Evolutionary conservation across 2,113 vertebrate genomes (phyloP).

Genomic region (Tachycineta bicolor): DNA sequence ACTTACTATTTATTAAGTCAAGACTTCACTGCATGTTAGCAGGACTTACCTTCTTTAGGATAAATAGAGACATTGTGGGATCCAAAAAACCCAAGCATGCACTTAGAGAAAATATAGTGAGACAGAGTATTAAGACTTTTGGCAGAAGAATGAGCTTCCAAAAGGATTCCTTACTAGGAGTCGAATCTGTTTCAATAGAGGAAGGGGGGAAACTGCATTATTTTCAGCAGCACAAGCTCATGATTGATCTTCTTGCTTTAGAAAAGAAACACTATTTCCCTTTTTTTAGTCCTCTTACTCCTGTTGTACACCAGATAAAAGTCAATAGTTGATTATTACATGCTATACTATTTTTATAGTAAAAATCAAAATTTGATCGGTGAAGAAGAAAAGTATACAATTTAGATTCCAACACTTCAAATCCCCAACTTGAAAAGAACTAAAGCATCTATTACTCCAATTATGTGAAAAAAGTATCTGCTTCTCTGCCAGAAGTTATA

Average conservation of each 20-base stretch:
- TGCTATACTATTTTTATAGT: neutral
- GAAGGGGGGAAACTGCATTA: neutral
- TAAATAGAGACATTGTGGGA: slow-evolving; percentile 90
- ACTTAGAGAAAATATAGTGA: slow-evolving; percentile 84
- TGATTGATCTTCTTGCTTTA: neutral
- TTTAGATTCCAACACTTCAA: neutral
- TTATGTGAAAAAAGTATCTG: neutral
- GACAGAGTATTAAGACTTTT: slow-evolving; percentile 83
- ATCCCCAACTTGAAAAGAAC: neutral
- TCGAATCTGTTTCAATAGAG: slow-evolving; percentile 71
- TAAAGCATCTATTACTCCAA: neutral
- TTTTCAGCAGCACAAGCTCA: neutral
- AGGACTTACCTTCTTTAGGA: slow-evolving; percentile 82
- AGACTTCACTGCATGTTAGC: neutral
- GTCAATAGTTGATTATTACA: neutral
- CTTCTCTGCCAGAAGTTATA: neutral
- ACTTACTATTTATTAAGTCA: neutral
- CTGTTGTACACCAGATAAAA: neutral
- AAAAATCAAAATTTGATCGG: neutral
- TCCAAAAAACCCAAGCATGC: slow-evolving; percentile 89
- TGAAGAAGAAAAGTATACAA: neutral
- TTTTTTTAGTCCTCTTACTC: neutral
- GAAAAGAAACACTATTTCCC: neutral
- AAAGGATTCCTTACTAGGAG: slow-evolving; percentile 83
- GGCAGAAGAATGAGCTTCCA: slow-evolving; percentile 79